Conservation (phyloP, 2,888 invertebrate genomes). For the Amphipoea oculea region DNA sequence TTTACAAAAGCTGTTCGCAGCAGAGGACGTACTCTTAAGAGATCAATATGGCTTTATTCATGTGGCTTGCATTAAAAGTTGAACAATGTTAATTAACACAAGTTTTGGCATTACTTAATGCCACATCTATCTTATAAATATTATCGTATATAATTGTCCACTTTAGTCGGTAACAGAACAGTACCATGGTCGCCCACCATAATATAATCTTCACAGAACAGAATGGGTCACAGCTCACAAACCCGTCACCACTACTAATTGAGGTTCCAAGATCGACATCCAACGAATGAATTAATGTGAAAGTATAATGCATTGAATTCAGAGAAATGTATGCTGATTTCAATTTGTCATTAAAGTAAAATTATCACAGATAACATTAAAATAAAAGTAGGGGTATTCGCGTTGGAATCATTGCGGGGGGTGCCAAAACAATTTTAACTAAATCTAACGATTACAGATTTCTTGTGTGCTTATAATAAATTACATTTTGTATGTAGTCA, state of each 20-base stretch:
- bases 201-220: conserved; percentile 57
- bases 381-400: conserved; percentile 82
- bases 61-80: conserved; percentile 78
- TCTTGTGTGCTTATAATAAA: conserved; percentile 65
- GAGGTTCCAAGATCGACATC: conserved; percentile 69
- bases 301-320: conserved; percentile 65
- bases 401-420: conserved; percentile 76
- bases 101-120: conserved; percentile 76
- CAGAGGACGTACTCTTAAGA: conserved; percentile 81
- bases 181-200: conserved; percentile 72
- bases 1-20: conserved; percentile 56
- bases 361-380: conserved; percentile 89
- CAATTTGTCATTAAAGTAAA: conserved; percentile 84
- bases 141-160: conserved; percentile 70
- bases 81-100: conserved; percentile 77
- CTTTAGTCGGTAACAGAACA: conserved; percentile 77
- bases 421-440: conserved; percentile 75
- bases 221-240: conserved; percentile 57
- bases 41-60: conserved; percentile 88
- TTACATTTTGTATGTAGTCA: conserved; percentile 61
- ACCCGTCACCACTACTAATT: conserved; percentile 61
- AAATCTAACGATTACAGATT: conserved; percentile 69
- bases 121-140: conserved; percentile 81
- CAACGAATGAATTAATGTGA: conserved; percentile 64
- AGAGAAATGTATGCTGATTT: conserved; percentile 69